Base-by-base conservation (phyloP, 2,888 invertebrate genomes). In the Chloroclystis v-ata region DNA sequence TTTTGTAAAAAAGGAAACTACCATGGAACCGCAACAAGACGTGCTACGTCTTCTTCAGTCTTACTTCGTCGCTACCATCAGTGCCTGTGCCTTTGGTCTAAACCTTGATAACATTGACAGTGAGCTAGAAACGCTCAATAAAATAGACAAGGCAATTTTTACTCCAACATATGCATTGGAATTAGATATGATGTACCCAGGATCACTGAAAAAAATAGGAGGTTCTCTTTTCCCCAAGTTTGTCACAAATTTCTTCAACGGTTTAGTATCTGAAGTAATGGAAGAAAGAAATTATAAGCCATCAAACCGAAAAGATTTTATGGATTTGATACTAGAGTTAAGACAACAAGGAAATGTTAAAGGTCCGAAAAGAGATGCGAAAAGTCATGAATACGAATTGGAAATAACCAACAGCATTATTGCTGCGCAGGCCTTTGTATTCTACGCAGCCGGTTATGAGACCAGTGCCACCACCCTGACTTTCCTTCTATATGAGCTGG, bases 381-480 rank as follows among this genome's bases (percentile, higher is more conserved):
- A 56, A 6, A 54, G 60, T 1, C 39, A 54, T 12, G 43, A 57
- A 3, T 12, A 43, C 1, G 9, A 40, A 4, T 11, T 74, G 13
- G 67, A 72, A 48, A 50, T 80, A 7, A 71, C 72, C 2, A 70
- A 79, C 0, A 63, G 60, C 10, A 35, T 78, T 0, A 75, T 82
- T 14, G 69, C 72, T 1, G 78, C 83, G 0, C 83, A 87, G 56
- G 76, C 77, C 1, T 79, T 82, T 53, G 63, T 83, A 10, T 85
- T 88, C 56, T 85, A 82, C 47, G 63, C 68, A 1, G 89, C 75
- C 6, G 88, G 88, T 0, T 87, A 78, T 52, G 86, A 86, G 53
- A 85, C 86, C 1, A 79, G 76, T 29, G 77, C 87, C 0, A 75
- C 80, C 0, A 76, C 81, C 0, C 65, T 86, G 54, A 50, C 76